A percentile compares a stretch with the other conserved stretches of the same genome.
These are phyloP conservation scores for Melanocharis versteri DNA, from an alignment of 2,113 vertebrate genomes.

Conservation along the genomic window DNA sequence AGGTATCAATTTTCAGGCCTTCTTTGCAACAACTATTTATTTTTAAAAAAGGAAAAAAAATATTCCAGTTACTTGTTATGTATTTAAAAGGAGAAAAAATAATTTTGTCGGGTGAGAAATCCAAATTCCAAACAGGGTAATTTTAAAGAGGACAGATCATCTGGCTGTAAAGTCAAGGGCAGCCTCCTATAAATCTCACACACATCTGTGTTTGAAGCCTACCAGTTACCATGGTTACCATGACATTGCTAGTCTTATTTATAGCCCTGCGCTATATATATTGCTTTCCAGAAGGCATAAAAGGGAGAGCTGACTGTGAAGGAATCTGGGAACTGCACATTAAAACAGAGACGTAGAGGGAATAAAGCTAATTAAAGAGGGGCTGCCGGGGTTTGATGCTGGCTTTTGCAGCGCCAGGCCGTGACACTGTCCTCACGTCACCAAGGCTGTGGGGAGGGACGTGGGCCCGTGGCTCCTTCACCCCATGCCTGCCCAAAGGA, in stretches of 20 bases:
- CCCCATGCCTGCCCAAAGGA: rapidly evolving
- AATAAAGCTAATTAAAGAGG: conserved; percentile 31
- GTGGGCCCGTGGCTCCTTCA: rapidly evolving
- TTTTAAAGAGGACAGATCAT: conserved; percentile 42
- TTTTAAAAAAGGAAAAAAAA: rapidly evolving
- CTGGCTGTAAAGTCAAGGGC: conserved; percentile 55
- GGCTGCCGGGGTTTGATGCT: not conserved
- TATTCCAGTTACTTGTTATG: not conserved
- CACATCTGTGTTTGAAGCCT: conserved; percentile 56
- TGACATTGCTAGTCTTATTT: conserved; percentile 74
- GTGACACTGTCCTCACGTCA: rapidly evolving
- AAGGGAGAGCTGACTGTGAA: conserved; percentile 65
- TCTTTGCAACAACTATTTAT: not conserved
- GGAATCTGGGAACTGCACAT: conserved; percentile 53
- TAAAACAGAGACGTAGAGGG: not conserved
- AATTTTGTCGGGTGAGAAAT: not conserved
- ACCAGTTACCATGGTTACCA: conserved; percentile 71
- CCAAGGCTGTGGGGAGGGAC: too few relatives aligned
- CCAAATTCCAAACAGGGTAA: not conserved
- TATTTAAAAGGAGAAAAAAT: not conserved
- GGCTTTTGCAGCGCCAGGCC: rapidly evolving
- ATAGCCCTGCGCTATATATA: conserved; percentile 69
- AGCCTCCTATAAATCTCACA: conserved; percentile 44
- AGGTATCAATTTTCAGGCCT: not conserved
- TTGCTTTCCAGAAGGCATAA: conserved; percentile 67